Evolutionary conservation across 2,113 vertebrate species (phyloP).

Genomic region (Dromiciops gliroides): DNA sequence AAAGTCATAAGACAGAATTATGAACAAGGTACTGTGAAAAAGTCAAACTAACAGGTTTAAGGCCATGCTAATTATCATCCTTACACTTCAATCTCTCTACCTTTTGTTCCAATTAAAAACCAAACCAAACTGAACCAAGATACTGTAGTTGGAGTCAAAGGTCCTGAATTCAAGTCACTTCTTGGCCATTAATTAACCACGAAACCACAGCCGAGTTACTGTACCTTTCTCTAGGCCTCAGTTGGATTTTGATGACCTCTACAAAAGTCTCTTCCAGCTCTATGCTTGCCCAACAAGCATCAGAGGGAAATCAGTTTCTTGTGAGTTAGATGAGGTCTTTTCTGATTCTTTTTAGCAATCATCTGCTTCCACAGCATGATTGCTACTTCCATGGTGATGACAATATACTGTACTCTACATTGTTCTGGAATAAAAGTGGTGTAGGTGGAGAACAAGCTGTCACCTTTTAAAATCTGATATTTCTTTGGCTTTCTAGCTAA

Average conservation of each 20-base stretch:
- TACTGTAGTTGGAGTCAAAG: neutral
- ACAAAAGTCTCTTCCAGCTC: neutral
- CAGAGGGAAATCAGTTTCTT: rapidly evolving
- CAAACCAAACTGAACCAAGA: neutral
- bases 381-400: neutral
- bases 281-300: neutral
- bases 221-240: neutral
- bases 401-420: conserved; percentile 27
- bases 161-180: neutral
- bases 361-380: neutral
- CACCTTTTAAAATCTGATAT: conserved; percentile 18
- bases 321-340: rapidly evolving
- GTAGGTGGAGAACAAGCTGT: conserved; percentile 3
- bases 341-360: rapidly evolving
- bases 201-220: neutral
- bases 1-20: neutral
- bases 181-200: neutral
- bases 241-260: neutral
- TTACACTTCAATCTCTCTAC: neutral
- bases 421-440: conserved; percentile 51
- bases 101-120: neutral
- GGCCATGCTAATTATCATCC: neutral
- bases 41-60: neutral
- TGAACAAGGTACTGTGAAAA: neutral
- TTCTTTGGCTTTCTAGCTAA: conserved; percentile 37